Evolutionary conservation across 2,888 invertebrate genomes (phyloP).

Genomic region (Thecocarcelia acutangulata): DNA sequence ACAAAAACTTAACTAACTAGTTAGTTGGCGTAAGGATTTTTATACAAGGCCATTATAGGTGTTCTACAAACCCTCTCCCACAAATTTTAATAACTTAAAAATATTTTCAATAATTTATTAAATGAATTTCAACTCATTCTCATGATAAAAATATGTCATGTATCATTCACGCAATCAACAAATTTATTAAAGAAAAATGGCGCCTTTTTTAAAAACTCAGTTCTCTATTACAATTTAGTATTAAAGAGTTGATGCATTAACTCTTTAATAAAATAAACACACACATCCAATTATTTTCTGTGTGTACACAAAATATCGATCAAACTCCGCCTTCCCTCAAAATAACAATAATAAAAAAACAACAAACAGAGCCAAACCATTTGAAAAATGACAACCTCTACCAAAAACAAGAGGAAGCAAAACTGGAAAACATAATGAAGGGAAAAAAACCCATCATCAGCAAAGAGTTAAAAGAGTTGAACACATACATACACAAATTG

Average conservation of each 20-base stretch:
- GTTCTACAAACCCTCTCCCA: too few species aligned
- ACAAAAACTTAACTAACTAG: too few species aligned
- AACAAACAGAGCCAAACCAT: slow-evolving; percentile 44
- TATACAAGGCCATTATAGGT: too few species aligned
- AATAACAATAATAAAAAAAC: slow-evolving; percentile 64
- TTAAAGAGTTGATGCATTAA: slow-evolving; percentile 47
- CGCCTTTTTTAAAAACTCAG: slow-evolving; percentile 22
- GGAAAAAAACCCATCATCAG: slow-evolving; percentile 66
- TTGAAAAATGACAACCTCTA: slow-evolving; percentile 52
- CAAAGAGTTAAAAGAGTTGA: slow-evolving; percentile 71
- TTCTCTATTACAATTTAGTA: slow-evolving; percentile 4
- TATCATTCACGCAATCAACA: neutral
- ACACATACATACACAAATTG: slow-evolving; percentile 29
- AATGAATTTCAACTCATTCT: too few species aligned
- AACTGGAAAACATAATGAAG: neutral
- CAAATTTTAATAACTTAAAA: too few species aligned
- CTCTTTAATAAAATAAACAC: slow-evolving; percentile 45
- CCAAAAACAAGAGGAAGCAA: slow-evolving; percentile 51
- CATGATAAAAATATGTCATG: too few species aligned
- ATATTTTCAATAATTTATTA: too few species aligned
- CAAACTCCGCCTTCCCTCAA: slow-evolving; percentile 77
- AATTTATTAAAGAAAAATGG: neutral
- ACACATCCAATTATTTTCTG: neutral
- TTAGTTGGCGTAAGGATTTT: too few species aligned
- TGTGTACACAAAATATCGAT: slow-evolving; percentile 74